Percentiles rank a stretch among this genome's conserved stretches.
These are phyloP conservation scores for Erethizon dorsatum DNA, from an alignment of 2,797 vertebrate species.

Conservation along the genomic window DNA sequence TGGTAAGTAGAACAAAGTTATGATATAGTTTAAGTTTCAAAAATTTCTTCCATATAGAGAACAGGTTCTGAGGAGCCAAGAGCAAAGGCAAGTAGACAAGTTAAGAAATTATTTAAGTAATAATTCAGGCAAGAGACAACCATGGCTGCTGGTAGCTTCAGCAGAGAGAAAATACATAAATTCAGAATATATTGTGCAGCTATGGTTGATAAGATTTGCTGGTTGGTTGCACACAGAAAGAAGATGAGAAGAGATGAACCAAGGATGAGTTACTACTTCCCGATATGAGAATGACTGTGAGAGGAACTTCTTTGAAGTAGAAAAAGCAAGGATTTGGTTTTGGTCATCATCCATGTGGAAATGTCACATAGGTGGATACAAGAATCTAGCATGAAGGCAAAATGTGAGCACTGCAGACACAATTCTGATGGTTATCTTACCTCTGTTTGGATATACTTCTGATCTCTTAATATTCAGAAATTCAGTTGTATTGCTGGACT, in stretches of 20 bases:
- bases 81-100: neutral
- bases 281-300: neutral
- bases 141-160: neutral
- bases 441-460: neutral
- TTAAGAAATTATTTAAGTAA: slow-evolving; percentile 19
- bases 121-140: neutral
- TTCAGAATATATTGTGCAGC: neutral
- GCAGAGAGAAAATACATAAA: neutral
- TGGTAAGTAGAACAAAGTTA: neutral
- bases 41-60: neutral
- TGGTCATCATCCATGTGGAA: neutral
- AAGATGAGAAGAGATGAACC: slow-evolving; percentile 30
- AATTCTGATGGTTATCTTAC: neutral
- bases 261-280: neutral
- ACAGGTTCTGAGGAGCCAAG: neutral
- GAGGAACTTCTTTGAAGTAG: neutral
- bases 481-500: neutral
- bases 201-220: neutral
- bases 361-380: neutral
- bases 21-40: slow-evolving; percentile 11
- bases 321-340: neutral
- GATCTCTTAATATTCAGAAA: neutral
- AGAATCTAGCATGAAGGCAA: neutral
- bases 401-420: neutral
- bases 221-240: neutral